phyloP scores from a whole-genome alignment of 2,888 invertebrate genomes.

The Onchidella celtica region DNA sequence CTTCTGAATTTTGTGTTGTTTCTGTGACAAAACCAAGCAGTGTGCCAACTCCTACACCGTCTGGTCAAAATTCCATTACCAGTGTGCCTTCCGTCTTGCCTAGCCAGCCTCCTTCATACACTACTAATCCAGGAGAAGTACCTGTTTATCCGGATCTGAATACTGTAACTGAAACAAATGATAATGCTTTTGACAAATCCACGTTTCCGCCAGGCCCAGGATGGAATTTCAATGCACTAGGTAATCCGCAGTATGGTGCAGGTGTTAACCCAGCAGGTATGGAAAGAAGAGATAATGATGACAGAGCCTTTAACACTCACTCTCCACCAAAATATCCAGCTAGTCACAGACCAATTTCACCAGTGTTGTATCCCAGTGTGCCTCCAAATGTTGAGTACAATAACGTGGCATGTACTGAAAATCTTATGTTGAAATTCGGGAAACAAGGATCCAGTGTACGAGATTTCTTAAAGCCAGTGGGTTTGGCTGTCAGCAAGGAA shows the following conservation, averaged over 20 bases:
- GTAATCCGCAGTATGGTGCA: background rate
- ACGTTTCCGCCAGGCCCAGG: background rate
- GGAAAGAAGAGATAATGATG: background rate
- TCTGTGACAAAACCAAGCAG: background rate
- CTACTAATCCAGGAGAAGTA: background rate
- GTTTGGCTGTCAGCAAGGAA: constrained; percentile 64
- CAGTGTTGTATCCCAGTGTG: constrained; percentile 35
- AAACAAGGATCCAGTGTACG: constrained; percentile 65
- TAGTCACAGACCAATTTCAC: background rate
- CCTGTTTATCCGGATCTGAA: constrained; percentile 1
- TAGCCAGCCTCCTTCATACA: background rate
- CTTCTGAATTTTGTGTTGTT: constrained; percentile 1
- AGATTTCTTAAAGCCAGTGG: constrained; percentile 70
- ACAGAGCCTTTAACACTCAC: background rate
- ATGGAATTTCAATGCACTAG: constrained; percentile 20
- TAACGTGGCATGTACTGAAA: constrained; percentile 57
- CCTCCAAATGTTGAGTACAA: background rate
- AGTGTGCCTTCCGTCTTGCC: background rate
- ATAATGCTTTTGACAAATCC: background rate
- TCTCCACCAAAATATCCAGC: background rate
- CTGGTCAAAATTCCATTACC: background rate
- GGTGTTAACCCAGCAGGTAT: background rate
- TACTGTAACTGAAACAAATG: background rate
- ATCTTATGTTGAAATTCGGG: constrained; percentile 65
- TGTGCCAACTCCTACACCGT: background rate